phyloP scores from a whole-genome alignment of 2,797 vertebrate genomes.

The Lithobates sylvaticus region DNA sequence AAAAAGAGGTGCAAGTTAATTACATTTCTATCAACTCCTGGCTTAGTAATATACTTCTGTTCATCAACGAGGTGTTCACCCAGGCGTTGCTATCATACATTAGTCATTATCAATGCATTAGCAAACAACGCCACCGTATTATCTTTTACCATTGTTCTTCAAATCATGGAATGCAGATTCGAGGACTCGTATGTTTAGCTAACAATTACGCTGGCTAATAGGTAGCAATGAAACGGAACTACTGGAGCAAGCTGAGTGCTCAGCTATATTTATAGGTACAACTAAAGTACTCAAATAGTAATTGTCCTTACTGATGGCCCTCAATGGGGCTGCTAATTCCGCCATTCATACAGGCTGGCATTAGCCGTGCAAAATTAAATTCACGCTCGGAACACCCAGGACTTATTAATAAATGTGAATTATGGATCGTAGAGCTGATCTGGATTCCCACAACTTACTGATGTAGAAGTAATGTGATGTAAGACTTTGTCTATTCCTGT shows the following conservation, averaged over 20 bases:
- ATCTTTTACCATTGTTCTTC: conserved; percentile 17
- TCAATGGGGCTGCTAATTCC: conserved; percentile 53
- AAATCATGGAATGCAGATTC: conserved; percentile 14
- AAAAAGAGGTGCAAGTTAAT: background rate
- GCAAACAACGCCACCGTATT: conserved; percentile 46
- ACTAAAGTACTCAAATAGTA: conserved; percentile 50
- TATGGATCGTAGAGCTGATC: conserved; percentile 22
- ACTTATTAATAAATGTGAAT: conserved; percentile 60
- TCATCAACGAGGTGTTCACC: background rate
- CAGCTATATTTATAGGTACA: conserved; percentile 54
- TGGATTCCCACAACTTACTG: conserved; percentile 6
- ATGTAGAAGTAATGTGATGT: conserved; percentile 18
- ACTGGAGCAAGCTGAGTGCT: conserved; percentile 11
- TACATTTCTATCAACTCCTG: conserved; percentile 29
- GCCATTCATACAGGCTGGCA: conserved; percentile 37
- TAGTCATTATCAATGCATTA: conserved; percentile 59
- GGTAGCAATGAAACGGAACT: conserved; percentile 45
- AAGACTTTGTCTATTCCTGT: conserved; percentile 5
- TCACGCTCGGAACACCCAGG: conserved; percentile 33
- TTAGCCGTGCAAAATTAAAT: conserved; percentile 57
- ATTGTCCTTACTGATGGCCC: conserved; percentile 56
- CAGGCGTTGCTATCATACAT: conserved; percentile 37
- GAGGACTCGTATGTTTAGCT: conserved; percentile 22
- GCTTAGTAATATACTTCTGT: conserved; percentile 29
- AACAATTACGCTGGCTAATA: conserved; percentile 51